Conservation (phyloP, 2,888 invertebrate genomes). For the Hermodice carunculata region DNA sequence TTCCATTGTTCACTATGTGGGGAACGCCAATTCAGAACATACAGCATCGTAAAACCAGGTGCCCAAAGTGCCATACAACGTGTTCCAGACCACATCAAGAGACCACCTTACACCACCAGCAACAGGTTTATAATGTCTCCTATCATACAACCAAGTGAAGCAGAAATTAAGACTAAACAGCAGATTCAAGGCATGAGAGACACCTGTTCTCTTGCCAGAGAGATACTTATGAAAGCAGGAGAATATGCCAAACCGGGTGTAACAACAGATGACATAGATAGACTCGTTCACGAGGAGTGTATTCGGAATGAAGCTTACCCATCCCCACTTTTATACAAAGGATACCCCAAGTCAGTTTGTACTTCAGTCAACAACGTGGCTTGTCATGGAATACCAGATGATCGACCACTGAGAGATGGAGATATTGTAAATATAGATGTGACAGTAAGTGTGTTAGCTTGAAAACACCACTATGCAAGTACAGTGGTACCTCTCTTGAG, state of each 20-base stretch:
- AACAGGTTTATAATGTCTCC: background rate
- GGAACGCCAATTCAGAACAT: no score
- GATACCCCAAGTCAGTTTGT: constrained; percentile 98
- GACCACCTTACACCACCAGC: constrained; percentile 11
- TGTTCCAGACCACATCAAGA: constrained; percentile 17
- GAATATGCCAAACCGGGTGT: constrained; percentile 83
- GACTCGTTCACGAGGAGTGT: constrained; percentile 74
- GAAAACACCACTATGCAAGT: no score
- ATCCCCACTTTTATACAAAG: constrained; percentile 97
- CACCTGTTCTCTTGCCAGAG: constrained; percentile 84
- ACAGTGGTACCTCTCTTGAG: no score
- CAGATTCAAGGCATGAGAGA: constrained; percentile 78
- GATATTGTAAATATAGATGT: constrained; percentile 87
- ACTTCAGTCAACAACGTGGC: constrained; percentile 79
- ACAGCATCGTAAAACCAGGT: constrained; percentile 20
- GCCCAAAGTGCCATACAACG: background rate
- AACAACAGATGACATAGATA: constrained; percentile 97
- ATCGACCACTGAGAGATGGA: constrained; percentile 89
- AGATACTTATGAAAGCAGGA: constrained; percentile 92
- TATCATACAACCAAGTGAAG: background rate
- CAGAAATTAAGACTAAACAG: constrained; percentile 31
- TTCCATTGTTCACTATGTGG: no score
- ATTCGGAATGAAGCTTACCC: constrained; percentile 92
- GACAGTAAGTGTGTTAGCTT: constrained; percentile 36
- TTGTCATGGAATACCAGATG: constrained; percentile 94